phyloP scores from a whole-genome alignment of 2,113 vertebrate species.

The Ptilonorhynchus violaceus region DNA sequence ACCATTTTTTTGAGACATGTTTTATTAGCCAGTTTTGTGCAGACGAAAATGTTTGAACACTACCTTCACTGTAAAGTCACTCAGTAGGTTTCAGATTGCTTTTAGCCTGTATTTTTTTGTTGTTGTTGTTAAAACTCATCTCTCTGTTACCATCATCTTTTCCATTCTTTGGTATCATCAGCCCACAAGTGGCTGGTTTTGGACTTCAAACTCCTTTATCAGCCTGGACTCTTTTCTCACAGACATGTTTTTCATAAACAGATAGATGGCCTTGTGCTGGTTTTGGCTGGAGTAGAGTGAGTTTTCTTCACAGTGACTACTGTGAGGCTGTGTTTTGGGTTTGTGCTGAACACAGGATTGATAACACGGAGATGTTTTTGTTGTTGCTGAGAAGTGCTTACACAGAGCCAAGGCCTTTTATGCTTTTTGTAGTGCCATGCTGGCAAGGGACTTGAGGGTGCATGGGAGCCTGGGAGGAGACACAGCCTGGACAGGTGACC shows the following conservation, averaged over 20 bases:
- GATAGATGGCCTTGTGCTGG: neutral
- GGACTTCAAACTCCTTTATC: neutral
- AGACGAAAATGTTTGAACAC: neutral
- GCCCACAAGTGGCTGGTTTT: neutral
- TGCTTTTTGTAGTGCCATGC: neutral
- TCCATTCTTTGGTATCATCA: neutral
- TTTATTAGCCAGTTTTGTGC: neutral
- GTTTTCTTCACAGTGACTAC: neutral
- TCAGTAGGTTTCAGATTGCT: neutral
- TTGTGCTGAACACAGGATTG: neutral
- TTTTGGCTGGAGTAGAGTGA: neutral
- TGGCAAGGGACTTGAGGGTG: neutral
- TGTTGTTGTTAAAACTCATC: neutral
- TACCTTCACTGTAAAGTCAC: neutral
- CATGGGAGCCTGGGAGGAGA: neutral
- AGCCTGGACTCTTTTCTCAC: neutral
- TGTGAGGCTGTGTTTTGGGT: neutral
- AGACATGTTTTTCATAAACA: neutral
- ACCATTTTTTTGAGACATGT: neutral
- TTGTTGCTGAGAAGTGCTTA: neutral
- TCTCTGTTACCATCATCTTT: neutral
- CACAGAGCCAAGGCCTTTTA: neutral
- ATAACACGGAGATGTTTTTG: neutral
- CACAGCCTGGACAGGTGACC: neutral
- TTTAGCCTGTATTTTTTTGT: neutral